Evolutionary conservation across 2,113 vertebrate genomes (phyloP).

Genomic region (Vidua chalybeata): DNA sequence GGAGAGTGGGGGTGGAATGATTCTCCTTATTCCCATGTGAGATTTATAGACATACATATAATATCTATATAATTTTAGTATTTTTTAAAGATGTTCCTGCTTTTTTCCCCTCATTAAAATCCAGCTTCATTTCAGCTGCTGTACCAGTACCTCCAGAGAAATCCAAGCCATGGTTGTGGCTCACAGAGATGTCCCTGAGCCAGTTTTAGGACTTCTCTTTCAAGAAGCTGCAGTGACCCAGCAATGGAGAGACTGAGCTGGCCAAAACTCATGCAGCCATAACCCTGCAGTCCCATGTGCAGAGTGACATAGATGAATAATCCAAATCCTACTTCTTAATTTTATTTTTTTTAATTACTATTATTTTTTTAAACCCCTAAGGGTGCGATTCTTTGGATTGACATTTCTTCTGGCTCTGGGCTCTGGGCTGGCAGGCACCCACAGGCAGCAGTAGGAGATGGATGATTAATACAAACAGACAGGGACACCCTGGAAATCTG

Average conservation of each 20-base stretch:
- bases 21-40: conserved; percentile 9
- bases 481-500: neutral
- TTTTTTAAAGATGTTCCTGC: neutral
- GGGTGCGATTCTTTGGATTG: neutral
- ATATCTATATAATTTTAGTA: neutral
- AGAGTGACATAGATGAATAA: neutral
- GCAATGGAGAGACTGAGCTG: neutral
- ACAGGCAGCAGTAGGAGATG: neutral
- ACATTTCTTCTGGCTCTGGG: neutral
- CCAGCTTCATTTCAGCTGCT: neutral
- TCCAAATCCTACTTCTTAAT: neutral
- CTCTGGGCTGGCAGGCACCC: neutral
- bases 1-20: neutral
- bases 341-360: neutral
- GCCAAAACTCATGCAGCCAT: neutral
- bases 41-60: neutral
- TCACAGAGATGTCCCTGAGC: neutral
- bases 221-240: neutral
- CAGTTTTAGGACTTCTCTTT: neutral
- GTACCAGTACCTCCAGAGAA: neutral
- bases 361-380: neutral
- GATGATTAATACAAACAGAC: neutral
- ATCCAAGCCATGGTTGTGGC: accelerated
- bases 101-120: neutral
- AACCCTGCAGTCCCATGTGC: neutral